A percentile compares a stretch with the other conserved stretches of the same genome.
Conservation (phyloP, 1,140 invertebrate genomes). For the Teleogryllus occipitalis region DNA sequence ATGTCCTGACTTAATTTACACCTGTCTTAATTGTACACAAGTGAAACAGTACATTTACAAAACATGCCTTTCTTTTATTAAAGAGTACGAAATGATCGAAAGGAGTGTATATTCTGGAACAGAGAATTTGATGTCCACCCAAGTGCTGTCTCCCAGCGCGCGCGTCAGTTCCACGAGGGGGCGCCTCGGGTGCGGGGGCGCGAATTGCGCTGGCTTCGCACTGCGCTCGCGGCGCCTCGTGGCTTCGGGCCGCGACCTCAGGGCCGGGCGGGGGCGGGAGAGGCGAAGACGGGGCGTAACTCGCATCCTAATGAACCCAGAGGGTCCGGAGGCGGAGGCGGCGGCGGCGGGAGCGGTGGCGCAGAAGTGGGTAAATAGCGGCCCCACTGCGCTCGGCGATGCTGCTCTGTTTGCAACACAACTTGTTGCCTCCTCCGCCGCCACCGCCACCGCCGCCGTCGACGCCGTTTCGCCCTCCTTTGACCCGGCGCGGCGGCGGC, state of each 20-base stretch:
- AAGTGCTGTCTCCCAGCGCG: too few species aligned
- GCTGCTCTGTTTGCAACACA: constrained; percentile 3
- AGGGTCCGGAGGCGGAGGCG: neutral
- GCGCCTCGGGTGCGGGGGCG: too few species aligned
- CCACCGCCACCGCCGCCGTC: neutral
- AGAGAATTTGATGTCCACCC: too few species aligned
- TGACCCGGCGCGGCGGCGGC: neutral
- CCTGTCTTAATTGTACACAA: too few species aligned
- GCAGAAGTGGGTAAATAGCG: neutral
- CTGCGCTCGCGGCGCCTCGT: too few species aligned
- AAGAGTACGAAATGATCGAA: too few species aligned
- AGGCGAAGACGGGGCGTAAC: neutral
- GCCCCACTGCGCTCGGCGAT: neutral
- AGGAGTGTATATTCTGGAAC: too few species aligned
- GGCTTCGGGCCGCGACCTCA: neutral
- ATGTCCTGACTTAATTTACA: too few species aligned
- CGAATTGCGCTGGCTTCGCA: too few species aligned
- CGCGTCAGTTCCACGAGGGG: too few species aligned
- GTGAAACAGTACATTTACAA: too few species aligned
- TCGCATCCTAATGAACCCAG: neutral
- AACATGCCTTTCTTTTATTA: too few species aligned
- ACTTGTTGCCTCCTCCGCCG: constrained; percentile 19
- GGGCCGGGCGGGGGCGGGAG: neutral
- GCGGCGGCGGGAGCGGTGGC: neutral
- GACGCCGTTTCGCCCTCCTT: neutral